phyloP scores from a whole-genome alignment of 2,113 vertebrate species.

The Myodes glareolus region DNA sequence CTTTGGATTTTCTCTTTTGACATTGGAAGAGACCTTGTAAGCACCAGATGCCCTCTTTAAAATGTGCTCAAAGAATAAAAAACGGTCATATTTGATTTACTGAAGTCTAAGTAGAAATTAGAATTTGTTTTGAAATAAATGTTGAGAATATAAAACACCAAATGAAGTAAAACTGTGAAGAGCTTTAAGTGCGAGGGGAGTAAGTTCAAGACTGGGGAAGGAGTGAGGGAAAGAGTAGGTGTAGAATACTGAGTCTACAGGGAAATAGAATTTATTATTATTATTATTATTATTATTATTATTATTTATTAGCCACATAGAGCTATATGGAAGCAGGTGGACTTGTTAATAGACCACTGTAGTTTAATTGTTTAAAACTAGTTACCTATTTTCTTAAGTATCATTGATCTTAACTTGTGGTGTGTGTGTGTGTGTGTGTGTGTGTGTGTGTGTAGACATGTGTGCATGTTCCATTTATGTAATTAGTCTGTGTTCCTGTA shows the following conservation, averaged over 20 bases:
- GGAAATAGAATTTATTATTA: background rate
- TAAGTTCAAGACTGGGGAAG: background rate
- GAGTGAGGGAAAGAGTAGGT: too few relatives aligned
- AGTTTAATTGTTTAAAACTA: constrained; percentile 51
- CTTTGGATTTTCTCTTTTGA: background rate
- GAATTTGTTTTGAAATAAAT: constrained; percentile 27
- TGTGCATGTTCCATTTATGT: background rate
- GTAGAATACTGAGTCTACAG: background rate
- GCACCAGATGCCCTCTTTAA: background rate
- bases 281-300: background rate
- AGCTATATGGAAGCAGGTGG: background rate
- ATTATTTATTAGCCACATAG: background rate
- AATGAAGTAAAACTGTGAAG: background rate
- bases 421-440: too few relatives aligned
- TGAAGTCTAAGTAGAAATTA: background rate
- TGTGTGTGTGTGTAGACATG: too few relatives aligned
- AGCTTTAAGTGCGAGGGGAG: background rate
- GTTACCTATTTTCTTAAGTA: background rate
- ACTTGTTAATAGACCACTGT: background rate
- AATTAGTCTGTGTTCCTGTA: too few relatives aligned
- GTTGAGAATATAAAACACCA: background rate
- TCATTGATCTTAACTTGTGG: background rate
- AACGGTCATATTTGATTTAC: background rate
- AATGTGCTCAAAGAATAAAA: background rate
- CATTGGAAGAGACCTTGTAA: background rate